Percentiles rank a stretch among this genome's conserved stretches.
phyloP scores from a whole-genome alignment of 2,888 invertebrate genomes.

The Drosophila robusta region DNA sequence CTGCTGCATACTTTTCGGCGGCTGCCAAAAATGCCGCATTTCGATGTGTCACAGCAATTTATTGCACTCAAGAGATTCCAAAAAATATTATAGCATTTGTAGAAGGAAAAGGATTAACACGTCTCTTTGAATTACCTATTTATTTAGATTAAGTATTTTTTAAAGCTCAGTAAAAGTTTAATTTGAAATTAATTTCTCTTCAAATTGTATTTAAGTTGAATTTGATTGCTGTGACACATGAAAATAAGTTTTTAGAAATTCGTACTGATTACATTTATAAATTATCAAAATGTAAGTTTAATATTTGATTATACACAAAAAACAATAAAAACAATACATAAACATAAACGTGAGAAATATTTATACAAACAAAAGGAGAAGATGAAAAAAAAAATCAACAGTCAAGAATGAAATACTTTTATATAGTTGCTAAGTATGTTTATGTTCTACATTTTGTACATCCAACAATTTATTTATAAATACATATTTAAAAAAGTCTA shows the following conservation, averaged over 20 bases:
- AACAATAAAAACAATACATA: conserved; percentile 27
- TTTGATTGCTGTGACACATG: conserved; percentile 25
- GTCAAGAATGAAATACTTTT: conserved; percentile 45
- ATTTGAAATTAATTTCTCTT: neutral
- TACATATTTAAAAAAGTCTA: conserved; percentile 24
- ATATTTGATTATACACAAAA: conserved; percentile 46
- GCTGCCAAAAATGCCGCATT: conserved; percentile 21
- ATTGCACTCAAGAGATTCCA: neutral
- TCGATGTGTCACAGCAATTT: conserved; percentile 35
- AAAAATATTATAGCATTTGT: neutral
- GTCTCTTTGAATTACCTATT: neutral
- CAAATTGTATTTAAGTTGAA: neutral
- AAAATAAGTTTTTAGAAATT: conserved; percentile 51
- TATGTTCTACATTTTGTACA: conserved; percentile 66
- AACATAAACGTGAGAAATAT: conserved; percentile 47
- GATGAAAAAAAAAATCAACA: conserved; percentile 24
- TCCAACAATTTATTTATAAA: conserved; percentile 60
- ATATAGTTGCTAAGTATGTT: conserved; percentile 52
- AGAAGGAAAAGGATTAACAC: neutral
- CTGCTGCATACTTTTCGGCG: conserved; percentile 63
- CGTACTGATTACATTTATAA: conserved; percentile 73
- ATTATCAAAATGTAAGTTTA: conserved; percentile 43
- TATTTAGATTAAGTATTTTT: neutral
- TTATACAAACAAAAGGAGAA: conserved; percentile 31
- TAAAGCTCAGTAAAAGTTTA: neutral